Base-by-base conservation (phyloP, 23 tunicate species). In the Aplidium turbinatum region DNA sequence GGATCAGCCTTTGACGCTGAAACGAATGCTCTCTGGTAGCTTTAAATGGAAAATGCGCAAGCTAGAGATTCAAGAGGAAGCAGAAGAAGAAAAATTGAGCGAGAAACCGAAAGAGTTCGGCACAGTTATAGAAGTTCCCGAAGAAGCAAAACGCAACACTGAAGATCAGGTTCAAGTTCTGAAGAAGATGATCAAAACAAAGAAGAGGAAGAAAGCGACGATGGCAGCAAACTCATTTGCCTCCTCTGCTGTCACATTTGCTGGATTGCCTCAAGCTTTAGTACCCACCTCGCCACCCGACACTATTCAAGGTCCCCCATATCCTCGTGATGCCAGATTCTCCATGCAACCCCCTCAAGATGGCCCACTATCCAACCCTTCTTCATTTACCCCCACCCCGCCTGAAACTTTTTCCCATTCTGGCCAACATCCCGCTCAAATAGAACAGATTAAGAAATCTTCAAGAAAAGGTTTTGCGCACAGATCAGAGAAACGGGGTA, bases 1-100 rank as follows among this genome's bases (percentile, higher is more conserved):
- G 5, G 29, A 30, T 1, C 19, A 36, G 16, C 66, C 68, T 1
- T 35, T 72, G 1, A 81, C 87, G n/a, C 47, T 81, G 54, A 31
- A 47, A 2, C 57, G 72, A 25, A 81, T 81, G 87, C 87, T 81
- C 21, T 81, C 87, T 30, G 87, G 79, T 20, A 48, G 36, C 35
- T 81, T 81, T 35, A 36, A 72, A 1, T 81, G 87, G 87, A 72
- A 50, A 72, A 61, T 81, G 87, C 47, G 48, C 3, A 42, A 50
- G 27, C 34, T 78, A 1, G 42, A 18, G n/a, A 72, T 26, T n/a
- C 38, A 57, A 26, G 31, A 25, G 26, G 54, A 26, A 22, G 63
- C 72, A 22, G 52, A 40, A 9, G 58, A 34, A 2, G 50, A 60
- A 47, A 31, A 5, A 19, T 63, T 55, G 20, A 40, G 57, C 6